Conservation (phyloP, 2,888 invertebrate species). For the Chrysolina oricalcia region DNA sequence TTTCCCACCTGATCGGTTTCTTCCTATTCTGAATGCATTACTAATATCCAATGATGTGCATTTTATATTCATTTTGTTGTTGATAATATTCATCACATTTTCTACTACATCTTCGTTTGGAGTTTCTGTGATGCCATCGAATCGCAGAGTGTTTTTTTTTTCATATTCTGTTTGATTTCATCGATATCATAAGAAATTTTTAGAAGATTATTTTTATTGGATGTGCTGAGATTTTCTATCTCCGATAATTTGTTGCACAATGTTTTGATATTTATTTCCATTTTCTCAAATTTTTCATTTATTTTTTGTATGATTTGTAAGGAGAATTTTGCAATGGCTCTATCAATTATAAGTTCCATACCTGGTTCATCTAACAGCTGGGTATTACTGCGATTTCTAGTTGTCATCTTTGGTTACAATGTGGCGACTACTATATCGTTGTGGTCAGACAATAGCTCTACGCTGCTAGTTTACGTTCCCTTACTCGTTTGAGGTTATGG, state of each 20-base stretch:
- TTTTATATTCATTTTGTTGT: background rate
- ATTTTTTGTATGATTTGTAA: background rate
- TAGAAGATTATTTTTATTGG: background rate
- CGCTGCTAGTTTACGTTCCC: no score
- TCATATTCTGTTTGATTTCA: background rate
- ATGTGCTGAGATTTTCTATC: background rate
- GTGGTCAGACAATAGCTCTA: background rate
- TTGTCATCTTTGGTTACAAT: background rate
- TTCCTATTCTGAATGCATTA: background rate
- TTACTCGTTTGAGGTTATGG: no score
- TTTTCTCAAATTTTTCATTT: background rate
- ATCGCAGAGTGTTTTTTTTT: background rate
- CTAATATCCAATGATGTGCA: background rate
- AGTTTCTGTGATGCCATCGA: background rate
- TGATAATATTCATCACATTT: background rate
- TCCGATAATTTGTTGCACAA: background rate
- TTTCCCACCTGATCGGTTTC: background rate
- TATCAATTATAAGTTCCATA: no score
- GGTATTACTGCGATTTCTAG: background rate
- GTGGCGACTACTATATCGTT: background rate
- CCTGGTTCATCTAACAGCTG: no score
- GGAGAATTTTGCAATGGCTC: background rate
- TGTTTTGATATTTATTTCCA: background rate
- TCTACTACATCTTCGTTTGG: background rate
- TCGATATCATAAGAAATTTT: background rate